Conservation (phyloP, 2,797 vertebrate species). For the Hozukius guyotensis region DNA sequence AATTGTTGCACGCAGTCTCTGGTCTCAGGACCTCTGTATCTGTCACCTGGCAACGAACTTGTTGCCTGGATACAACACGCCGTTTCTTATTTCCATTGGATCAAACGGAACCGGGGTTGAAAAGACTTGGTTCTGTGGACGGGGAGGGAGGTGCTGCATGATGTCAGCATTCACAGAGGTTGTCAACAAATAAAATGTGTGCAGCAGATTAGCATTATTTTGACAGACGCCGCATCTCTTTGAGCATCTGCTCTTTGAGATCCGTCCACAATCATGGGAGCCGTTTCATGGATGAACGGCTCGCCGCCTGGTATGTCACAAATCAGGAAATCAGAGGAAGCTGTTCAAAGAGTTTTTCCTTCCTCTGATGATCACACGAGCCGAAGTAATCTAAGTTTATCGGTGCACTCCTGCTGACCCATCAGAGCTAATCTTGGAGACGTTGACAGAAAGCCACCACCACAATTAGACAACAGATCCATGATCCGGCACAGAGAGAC, state of each 20-base stretch:
- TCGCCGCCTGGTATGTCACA: not conserved
- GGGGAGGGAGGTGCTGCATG: constrained; percentile 8
- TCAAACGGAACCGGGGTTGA: constrained; percentile 62
- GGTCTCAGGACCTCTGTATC: constrained; percentile 77
- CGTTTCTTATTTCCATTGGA: constrained; percentile 72
- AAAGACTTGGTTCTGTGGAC: constrained; percentile 51
- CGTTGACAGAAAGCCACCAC: not conserved
- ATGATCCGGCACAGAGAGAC: not conserved
- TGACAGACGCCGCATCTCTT: constrained; percentile 3
- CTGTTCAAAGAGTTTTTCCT: not conserved
- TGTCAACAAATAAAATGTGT: constrained; percentile 13
- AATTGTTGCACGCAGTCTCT: constrained; percentile 58
- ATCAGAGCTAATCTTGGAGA: constrained; percentile 32
- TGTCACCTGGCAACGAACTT: constrained; percentile 85
- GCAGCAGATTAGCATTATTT: not conserved
- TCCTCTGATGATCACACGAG: constrained; percentile 8
- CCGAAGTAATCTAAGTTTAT: constrained; percentile 23
- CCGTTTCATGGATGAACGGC: constrained; percentile 5
- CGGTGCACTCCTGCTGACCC: constrained; percentile 4
- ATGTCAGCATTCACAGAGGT: constrained; percentile 22
- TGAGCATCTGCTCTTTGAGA: not conserved
- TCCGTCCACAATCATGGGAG: not conserved
- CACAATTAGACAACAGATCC: not conserved
- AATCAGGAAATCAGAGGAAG: constrained; percentile 5
- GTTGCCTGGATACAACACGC: constrained; percentile 83